These are phyloP conservation scores for Cryptocheilus praepositus DNA, from an alignment of 2,888 invertebrate genomes.

Conservation along the genomic window DNA sequence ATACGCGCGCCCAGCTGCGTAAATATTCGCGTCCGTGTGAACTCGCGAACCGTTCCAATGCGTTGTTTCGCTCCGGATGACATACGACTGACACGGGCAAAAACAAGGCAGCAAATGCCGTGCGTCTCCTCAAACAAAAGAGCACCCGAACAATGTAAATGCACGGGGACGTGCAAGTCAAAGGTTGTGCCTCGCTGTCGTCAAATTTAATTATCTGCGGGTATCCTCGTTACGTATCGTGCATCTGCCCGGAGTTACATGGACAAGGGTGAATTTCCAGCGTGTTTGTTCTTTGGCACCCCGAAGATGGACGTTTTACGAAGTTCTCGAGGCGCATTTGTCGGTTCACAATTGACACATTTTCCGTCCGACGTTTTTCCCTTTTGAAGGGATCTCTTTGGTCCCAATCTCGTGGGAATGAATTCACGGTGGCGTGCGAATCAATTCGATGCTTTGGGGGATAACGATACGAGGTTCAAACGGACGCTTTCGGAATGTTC, in stretches of 20 bases:
- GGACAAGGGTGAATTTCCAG: too few relatives aligned
- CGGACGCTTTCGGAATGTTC: too few relatives aligned
- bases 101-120: conserved; percentile 3
- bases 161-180: not conserved
- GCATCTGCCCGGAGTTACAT: not conserved
- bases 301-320: not conserved
- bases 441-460: conserved; percentile 1
- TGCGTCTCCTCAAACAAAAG: too few relatives aligned
- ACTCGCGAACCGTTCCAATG: not conserved
- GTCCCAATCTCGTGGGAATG: conserved; percentile 27
- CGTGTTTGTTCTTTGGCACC: not conserved
- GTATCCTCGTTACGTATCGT: too few relatives aligned
- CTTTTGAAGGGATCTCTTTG: too few relatives aligned
- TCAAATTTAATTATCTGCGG: too few relatives aligned
- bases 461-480: too few relatives aligned
- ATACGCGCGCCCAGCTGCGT: not conserved
- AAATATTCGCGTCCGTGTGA: not conserved
- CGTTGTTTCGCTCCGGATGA: conserved; percentile 2
- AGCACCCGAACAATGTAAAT: too few relatives aligned
- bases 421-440: conserved; percentile 34
- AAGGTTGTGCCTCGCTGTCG: not conserved
- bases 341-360: too few relatives aligned
- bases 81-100: not conserved
- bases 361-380: too few relatives aligned
- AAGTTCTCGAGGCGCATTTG: not conserved